phyloP scores from a whole-genome alignment of 2,113 vertebrate genomes.

The Podarcis cretensis region DNA sequence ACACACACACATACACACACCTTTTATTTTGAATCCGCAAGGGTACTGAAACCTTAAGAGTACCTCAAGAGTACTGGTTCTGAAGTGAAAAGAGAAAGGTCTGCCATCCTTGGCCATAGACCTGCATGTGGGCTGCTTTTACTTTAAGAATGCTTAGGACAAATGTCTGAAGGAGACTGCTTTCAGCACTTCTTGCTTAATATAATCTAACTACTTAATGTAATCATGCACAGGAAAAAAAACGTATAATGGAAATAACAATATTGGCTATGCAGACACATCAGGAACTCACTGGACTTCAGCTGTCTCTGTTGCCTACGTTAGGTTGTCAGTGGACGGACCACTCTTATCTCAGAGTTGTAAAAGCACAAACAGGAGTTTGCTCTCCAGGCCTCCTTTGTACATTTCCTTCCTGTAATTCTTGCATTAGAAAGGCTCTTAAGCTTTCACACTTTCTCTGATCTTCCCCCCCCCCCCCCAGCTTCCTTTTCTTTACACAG shows the following conservation, averaged over 20 bases:
- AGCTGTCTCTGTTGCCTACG: neutral
- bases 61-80: neutral
- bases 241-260: neutral
- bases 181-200: neutral
- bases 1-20: neutral
- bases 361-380: neutral
- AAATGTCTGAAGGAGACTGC: neutral
- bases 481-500: neutral
- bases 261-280: neutral
- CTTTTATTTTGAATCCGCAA: neutral
- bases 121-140: too few relatives aligned
- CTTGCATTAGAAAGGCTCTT: conserved; percentile 10
- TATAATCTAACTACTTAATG: neutral
- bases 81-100: too few relatives aligned
- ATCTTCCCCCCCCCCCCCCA: neutral
- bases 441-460: neutral
- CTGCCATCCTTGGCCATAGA: too few relatives aligned
- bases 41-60: neutral
- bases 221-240: neutral
- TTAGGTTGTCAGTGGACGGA: neutral
- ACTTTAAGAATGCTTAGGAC: too few relatives aligned
- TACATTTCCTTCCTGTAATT: conserved; percentile 6
- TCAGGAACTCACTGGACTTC: neutral
- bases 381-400: neutral
- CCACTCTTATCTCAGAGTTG: neutral